Evolutionary conservation across 2,797 vertebrate species (phyloP).

Genomic region (Dromococcyx pavoninus): DNA sequence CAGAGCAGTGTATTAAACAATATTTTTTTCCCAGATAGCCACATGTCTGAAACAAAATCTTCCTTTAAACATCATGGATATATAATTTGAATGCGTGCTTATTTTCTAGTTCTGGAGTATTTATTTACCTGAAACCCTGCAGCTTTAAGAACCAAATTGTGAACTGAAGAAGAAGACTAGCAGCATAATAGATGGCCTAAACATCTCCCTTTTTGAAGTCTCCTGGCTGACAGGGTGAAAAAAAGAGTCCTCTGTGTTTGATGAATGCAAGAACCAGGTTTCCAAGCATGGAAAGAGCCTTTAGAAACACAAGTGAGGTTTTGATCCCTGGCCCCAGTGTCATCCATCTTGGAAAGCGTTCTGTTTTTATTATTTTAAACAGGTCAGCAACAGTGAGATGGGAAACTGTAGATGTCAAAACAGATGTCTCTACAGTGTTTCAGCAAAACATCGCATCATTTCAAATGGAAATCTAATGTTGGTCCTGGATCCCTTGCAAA

Average conservation of each 20-base stretch:
- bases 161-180: not conserved
- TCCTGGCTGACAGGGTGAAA: not conserved
- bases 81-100: not conserved
- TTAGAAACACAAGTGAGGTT: not conserved
- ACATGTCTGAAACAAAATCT: not conserved
- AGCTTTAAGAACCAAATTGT: not conserved
- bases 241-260: not conserved
- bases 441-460: not conserved
- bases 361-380: conserved; percentile 11
- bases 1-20: not conserved
- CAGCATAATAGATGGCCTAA: not conserved
- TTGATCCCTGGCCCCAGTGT: not conserved
- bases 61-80: not conserved
- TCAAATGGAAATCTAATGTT: not conserved
- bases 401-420: not conserved
- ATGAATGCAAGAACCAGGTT: not conserved
- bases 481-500: not conserved
- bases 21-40: not conserved
- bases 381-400: not conserved
- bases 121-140: conserved; percentile 15
- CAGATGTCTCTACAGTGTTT: accelerated
- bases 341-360: not conserved
- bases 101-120: not conserved
- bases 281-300: conserved; percentile 1
- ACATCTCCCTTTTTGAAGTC: not conserved